These are phyloP conservation scores for Distichodus sexfasciatus DNA, from an alignment of 2,797 vertebrate genomes.

Conservation along the genomic window DNA sequence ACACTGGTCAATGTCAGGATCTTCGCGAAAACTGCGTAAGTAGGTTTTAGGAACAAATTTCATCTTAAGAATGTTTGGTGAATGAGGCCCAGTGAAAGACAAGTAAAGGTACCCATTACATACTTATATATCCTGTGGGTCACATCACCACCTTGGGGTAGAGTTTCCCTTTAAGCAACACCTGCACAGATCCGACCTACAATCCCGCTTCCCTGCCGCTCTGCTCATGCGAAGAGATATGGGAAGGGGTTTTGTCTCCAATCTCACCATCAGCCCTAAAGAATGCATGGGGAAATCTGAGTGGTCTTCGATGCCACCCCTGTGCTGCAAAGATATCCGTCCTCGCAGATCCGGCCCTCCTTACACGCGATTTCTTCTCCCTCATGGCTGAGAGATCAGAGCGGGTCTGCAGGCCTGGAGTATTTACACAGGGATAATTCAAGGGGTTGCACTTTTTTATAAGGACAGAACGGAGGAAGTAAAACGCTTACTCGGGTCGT, in stretches of 20 bases:
- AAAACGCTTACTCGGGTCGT: slow-evolving; percentile 20
- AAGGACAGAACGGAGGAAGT: neutral
- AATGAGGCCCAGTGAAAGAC: too few relatives aligned
- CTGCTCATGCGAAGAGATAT: slow-evolving; percentile 24
- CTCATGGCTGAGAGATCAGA: slow-evolving; percentile 11
- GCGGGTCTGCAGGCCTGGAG: neutral
- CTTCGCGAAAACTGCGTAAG: too few relatives aligned
- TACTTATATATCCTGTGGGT: too few relatives aligned
- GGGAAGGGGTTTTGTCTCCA: slow-evolving; percentile 12
- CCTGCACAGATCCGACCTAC: slow-evolving; percentile 21
- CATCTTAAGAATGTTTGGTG: too few relatives aligned
- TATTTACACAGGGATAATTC: slow-evolving; percentile 7
- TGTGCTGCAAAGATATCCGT: slow-evolving; percentile 7
- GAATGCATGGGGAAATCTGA: slow-evolving; percentile 19
- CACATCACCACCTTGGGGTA: neutral
- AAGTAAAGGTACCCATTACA: slow-evolving; percentile 1
- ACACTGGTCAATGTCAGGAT: too few relatives aligned
- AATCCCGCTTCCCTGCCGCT: slow-evolving; percentile 22
- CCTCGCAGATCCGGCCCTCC: neutral
- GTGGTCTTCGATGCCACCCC: slow-evolving; percentile 17
- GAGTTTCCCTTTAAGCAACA: slow-evolving; percentile 9
- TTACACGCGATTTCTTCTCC: slow-evolving; percentile 19
- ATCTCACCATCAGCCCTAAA: neutral
- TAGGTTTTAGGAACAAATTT: too few relatives aligned
- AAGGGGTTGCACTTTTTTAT: slow-evolving; percentile 36